These are phyloP conservation scores for Heliconius charithonia DNA, from an alignment of 2,888 invertebrate genomes.

Conservation along the genomic window DNA sequence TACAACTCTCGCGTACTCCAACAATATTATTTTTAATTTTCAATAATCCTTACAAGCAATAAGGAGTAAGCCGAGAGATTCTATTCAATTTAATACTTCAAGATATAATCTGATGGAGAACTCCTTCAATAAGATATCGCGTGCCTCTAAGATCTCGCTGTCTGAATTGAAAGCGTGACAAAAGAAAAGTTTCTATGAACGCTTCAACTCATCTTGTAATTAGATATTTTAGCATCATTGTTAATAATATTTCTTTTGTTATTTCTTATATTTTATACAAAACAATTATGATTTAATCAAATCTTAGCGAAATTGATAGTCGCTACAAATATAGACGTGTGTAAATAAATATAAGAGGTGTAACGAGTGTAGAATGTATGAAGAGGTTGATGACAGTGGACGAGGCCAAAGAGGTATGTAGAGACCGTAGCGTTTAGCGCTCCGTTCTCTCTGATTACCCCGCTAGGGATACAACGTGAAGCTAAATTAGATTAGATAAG, in stretches of 20 bases:
- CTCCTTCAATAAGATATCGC: conserved; percentile 35
- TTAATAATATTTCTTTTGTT: conserved; percentile 17
- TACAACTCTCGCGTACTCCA: not conserved
- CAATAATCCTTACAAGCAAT: not conserved
- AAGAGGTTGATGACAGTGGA: no score
- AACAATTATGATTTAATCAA: no score
- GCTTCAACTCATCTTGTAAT: conserved; percentile 41
- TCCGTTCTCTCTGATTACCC: no score
- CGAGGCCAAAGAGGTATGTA: no score
- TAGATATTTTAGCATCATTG: conserved; percentile 22
- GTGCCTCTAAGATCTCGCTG: conserved; percentile 55
- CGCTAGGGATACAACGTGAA: no score
- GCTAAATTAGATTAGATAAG: no score
- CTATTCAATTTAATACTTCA: conserved; percentile 9
- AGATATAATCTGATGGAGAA: conserved; percentile 27
- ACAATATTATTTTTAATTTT: conserved; percentile 9
- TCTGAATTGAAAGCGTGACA: conserved; percentile 78
- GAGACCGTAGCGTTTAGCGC: no score
- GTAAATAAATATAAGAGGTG: no score
- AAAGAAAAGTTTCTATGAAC: conserved; percentile 61
- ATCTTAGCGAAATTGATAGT: no score
- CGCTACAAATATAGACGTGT: no score
- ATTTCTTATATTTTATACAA: not conserved
- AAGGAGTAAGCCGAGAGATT: conserved; percentile 1
- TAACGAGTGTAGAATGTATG: no score